Evolutionary conservation across 1,140 invertebrate species (phyloP), one percentile per base, ranked within the genome.

Genomic region (Aphidius gifuensis): DNA sequence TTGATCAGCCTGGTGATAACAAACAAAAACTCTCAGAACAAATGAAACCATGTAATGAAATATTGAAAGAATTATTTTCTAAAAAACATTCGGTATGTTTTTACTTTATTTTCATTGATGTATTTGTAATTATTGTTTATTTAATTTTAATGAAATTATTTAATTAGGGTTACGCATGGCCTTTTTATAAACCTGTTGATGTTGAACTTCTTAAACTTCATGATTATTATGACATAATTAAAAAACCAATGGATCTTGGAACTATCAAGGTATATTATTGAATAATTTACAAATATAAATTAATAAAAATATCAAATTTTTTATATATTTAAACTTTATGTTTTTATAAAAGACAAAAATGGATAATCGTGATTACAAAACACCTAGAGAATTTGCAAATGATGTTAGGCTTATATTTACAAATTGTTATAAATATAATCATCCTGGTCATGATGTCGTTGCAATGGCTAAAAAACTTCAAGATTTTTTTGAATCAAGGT

Each of bases 151-250:
- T 65, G 39, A 51, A 63, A 43, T 62, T 69, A 32, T 63, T 69
- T 71, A 75, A 80, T 58, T 76, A 94, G 88, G 90, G 89, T 69
- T 98, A 98, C 80, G 96, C 96, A 64, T 99, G 96, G 96, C 97
- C 97, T 61, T 99, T 99, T 83, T 97, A 98, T 76, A 97, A 98
- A 81, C 97, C 97, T 43, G 97, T 99, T 40, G 96, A 99, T 83
- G 96, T 93, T 9, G 92, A 95, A 73, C 85, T 92, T 65, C 80
- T 99, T n/a, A 93, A 92, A 53, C 85, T 99, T 61, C 91, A 94
- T 78, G 97, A 99, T 82, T 99, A 99, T 82, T 94, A 98, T 85
- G 95, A 99, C 69, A 97, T 99, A 69, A 99, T 99, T 69, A 99
- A 97, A 78, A 94, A 97, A 80, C 97, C 97, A 11, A 99, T 99